A percentile compares a stretch with the other conserved stretches of the same genome.
Evolutionary conservation across 2,888 invertebrate species (phyloP).

Genomic region (Ennomos erosarius): DNA sequence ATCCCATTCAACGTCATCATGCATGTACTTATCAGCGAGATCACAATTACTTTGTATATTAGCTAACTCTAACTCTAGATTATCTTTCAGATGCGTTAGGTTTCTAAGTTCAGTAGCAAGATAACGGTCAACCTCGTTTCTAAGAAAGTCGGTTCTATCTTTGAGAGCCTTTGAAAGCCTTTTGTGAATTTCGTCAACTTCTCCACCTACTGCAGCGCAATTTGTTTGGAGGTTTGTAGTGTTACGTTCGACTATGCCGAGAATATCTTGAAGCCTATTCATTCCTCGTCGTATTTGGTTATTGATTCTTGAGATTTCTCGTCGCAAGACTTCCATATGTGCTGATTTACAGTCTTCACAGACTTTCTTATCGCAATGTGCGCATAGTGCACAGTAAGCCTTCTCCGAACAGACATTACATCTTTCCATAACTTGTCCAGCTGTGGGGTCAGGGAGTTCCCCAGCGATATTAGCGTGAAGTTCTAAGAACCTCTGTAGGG

Average conservation of each 20-base stretch:
- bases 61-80: slow-evolving; percentile 96
- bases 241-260: slow-evolving; percentile 94
- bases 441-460: slow-evolving; percentile 95
- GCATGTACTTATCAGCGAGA: slow-evolving; percentile 97
- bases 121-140: slow-evolving; percentile 96
- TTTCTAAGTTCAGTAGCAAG: slow-evolving; percentile 94
- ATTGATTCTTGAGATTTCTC: slow-evolving; percentile 95
- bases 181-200: slow-evolving; percentile 96
- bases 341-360: slow-evolving; percentile 98
- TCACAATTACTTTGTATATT: slow-evolving; percentile 99
- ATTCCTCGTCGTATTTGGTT: slow-evolving; percentile 95
- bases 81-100: slow-evolving; percentile 94
- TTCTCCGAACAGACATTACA: slow-evolving; percentile 97
- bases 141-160: slow-evolving; percentile 94
- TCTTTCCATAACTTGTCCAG: slow-evolving; percentile 96
- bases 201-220: slow-evolving; percentile 95
- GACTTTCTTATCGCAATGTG: slow-evolving; percentile 98
- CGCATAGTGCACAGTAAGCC: slow-evolving; percentile 94
- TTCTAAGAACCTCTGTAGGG: slow-evolving; percentile 96
- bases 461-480: slow-evolving; percentile 97
- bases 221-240: slow-evolving; percentile 95
- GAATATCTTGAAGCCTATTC: slow-evolving; percentile 94
- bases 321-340: slow-evolving; percentile 97
- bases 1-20: slow-evolving; percentile 95
- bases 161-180: slow-evolving; percentile 94